Conservation (phyloP, 2,113 vertebrate species). For the Sturnira hondurensis region DNA sequence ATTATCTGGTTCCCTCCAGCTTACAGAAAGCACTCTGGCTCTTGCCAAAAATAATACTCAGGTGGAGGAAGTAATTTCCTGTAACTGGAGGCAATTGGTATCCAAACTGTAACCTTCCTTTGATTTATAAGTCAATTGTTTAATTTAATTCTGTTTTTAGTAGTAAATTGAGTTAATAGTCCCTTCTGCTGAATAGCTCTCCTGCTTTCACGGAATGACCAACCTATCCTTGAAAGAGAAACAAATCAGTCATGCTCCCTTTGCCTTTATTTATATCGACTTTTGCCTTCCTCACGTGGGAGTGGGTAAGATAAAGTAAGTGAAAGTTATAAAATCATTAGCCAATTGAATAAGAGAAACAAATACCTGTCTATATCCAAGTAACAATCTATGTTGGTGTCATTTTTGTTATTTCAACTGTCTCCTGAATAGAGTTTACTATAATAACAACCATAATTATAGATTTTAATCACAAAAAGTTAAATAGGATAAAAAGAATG, state of each 20-base stretch:
- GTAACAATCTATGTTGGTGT: not conserved
- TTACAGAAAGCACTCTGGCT: not conserved
- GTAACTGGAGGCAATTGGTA: not conserved
- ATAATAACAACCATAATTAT: conserved; percentile 64
- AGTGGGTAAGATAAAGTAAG: conserved; percentile 66
- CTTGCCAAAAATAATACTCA: conserved; percentile 19
- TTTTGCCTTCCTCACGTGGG: conserved; percentile 60
- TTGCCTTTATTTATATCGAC: conserved; percentile 69
- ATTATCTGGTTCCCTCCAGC: not conserved
- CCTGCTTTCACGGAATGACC: conserved; percentile 12
- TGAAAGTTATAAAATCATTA: conserved; percentile 40
- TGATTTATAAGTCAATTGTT: not conserved
- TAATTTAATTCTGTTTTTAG: not conserved
- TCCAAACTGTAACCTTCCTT: not conserved
- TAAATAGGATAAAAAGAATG: conserved; percentile 35
- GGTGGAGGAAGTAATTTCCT: not conserved
- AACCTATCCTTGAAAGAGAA: conserved; percentile 48
- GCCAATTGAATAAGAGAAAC: conserved; percentile 70
- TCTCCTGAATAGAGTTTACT: conserved; percentile 55
- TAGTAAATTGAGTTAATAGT: not conserved
- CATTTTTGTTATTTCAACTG: conserved; percentile 57
- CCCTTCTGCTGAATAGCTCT: not conserved
- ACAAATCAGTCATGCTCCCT: conserved; percentile 37
- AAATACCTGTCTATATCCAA: conserved; percentile 57
- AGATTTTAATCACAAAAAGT: conserved; percentile 62